These are phyloP conservation scores for Choloepus didactylus DNA, from an alignment of 2,797 vertebrate genomes.

Conservation along the genomic window DNA sequence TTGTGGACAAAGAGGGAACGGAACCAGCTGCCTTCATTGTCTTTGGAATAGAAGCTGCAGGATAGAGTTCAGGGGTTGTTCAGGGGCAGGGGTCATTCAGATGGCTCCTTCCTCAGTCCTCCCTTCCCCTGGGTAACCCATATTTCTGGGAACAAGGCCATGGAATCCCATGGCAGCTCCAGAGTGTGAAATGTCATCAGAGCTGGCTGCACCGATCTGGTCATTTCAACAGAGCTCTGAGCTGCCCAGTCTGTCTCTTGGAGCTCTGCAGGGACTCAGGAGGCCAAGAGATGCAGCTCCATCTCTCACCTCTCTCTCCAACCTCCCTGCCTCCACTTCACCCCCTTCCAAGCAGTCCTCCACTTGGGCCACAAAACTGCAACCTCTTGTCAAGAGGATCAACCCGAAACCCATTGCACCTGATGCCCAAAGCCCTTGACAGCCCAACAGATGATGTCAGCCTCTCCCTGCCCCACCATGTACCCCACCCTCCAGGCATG, in stretches of 20 bases:
- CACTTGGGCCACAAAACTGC: background rate
- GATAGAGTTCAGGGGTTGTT: constrained; percentile 12
- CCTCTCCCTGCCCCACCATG: background rate
- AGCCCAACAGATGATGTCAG: background rate
- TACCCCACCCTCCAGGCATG: background rate
- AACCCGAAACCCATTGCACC: background rate
- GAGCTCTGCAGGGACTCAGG: background rate
- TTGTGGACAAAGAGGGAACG: constrained; percentile 95
- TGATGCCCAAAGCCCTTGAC: background rate
- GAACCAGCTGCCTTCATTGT: constrained; percentile 94
- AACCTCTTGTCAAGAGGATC: background rate
- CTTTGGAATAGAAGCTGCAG: constrained; percentile 91
- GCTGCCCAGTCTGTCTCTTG: background rate
- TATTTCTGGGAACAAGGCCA: constrained; percentile 33
- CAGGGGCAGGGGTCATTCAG: too few species aligned
- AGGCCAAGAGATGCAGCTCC: background rate
- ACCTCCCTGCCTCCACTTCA: background rate
- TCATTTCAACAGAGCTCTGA: constrained; percentile 8
- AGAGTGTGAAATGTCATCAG: background rate
- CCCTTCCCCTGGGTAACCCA: background rate
- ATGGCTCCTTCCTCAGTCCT: background rate
- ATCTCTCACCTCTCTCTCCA: background rate
- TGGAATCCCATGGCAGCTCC: background rate
- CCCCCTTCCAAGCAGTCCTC: background rate
- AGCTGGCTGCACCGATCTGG: background rate